Base-by-base conservation (phyloP, 1,140 invertebrate species). In the Drosophila pachea region DNA sequence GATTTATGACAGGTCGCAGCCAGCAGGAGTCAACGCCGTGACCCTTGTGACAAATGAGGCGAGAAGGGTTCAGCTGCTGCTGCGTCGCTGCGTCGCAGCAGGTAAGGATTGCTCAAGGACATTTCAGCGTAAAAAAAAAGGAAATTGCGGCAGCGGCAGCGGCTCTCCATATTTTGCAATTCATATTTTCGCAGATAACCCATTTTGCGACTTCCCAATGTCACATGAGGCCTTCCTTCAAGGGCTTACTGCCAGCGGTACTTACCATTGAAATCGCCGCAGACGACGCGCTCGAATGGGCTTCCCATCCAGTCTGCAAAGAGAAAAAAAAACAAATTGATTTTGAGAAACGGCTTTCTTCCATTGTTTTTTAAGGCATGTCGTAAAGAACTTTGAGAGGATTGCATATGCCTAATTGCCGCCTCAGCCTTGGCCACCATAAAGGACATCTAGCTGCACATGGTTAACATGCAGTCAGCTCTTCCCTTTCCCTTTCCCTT, bases 251-350 rank as follows among this genome's bases (percentile, higher is more conserved):
- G 53, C 49, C 54, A 59, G 72, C 54, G 52, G 76, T 86, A 89
- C 88, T 89, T 93, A 94, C 93, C 93, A 92, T 93, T 93, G 88
- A 94, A 95, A 94, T 95, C 94, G 94, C 95, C 95, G 92, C 95
- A 96, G 89, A 96, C 94, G 91, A 96, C 95, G 91, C 95, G 93
- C 91, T 96, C 95, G 91, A 95, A 96, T 75, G 95, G 95, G 91
- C 94, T 89, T 74, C 89, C 95, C 94, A 96, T 96, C 95, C 95
- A 96, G 92, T 96, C 95, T 96, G 93, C 91, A 90, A 91, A 73
- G 86, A 88, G 90, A 82, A 84, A 66, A 55, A 36, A 61, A 16
- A 62, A 59, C 31, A 12, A 43, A 16, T 43, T 63, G 29, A 7
- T 29, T 72, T 22, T 65, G 22, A 56, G 36, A 22, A 22, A 22